Conservation (phyloP, 2,888 invertebrate species). For the Ormyrus thymus region DNA sequence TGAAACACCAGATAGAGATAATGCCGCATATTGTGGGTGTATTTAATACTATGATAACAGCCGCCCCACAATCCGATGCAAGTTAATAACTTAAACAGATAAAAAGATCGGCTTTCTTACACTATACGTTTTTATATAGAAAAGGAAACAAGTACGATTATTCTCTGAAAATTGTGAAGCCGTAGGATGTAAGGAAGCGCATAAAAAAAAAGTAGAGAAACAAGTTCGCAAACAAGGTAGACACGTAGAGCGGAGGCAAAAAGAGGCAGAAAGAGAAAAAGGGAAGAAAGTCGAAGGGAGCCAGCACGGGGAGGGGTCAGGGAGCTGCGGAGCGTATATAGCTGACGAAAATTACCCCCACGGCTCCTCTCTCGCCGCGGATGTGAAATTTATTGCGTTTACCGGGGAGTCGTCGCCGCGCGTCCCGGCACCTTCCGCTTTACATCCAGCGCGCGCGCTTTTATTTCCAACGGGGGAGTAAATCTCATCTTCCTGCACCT, state of each 20-base stretch:
- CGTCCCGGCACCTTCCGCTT: conserved; percentile 20
- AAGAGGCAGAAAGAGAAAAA: neutral
- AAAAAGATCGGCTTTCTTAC: too few relatives aligned
- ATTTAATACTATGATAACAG: too few relatives aligned
- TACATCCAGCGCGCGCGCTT: conserved; percentile 52
- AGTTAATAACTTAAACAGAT: too few relatives aligned
- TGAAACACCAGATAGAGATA: neutral
- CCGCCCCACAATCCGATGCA: too few relatives aligned
- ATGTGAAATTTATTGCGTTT: conserved; percentile 62
- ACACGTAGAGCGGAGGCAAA: too few relatives aligned
- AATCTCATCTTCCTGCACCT: conserved; percentile 50
- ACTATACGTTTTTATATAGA: too few relatives aligned
- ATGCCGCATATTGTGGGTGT: too few relatives aligned
- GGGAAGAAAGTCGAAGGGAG: conserved; percentile 8
- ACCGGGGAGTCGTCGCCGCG: conserved; percentile 20
- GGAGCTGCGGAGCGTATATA: neutral
- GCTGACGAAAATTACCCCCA: conserved; percentile 57
- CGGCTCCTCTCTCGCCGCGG: conserved; percentile 59
- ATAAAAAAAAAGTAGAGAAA: too few relatives aligned
- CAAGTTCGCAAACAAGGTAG: too few relatives aligned
- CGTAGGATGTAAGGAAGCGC: too few relatives aligned
- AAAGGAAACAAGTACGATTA: too few relatives aligned
- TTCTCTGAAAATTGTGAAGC: too few relatives aligned
- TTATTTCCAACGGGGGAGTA: conserved; percentile 59
- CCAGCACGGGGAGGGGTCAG: neutral